Conservation (phyloP, 1,140 invertebrate genomes). For the Arion vulgaris region DNA sequence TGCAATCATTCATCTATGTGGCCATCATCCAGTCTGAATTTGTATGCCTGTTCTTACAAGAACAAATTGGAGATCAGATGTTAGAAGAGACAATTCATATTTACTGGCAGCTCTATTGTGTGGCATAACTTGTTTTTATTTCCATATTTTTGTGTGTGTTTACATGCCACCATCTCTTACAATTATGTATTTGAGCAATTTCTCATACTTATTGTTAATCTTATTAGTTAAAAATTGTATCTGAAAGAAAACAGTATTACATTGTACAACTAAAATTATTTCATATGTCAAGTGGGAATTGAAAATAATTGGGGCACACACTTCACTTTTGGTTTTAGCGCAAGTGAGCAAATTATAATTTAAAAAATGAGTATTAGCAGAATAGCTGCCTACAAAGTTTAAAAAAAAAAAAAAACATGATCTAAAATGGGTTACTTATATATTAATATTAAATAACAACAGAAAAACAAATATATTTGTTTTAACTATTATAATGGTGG, state of each 20-base stretch:
- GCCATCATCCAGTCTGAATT: not conserved
- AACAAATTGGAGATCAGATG: not conserved
- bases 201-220: not conserved
- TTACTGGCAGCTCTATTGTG: slow-evolving; percentile 17
- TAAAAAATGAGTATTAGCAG: no score
- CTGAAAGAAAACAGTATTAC: not conserved
- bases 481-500: no score
- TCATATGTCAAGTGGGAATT: not conserved
- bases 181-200: not conserved
- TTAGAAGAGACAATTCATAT: not conserved
- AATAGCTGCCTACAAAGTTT: no score
- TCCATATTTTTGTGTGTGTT: not conserved
- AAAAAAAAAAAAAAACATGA: no score
- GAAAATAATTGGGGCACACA: no score
- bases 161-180: no score
- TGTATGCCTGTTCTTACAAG: not conserved
- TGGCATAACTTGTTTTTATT: slow-evolving; percentile 5
- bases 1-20: slow-evolving; percentile 29
- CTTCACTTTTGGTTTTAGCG: no score
- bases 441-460: no score
- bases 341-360: not conserved
- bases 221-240: not conserved
- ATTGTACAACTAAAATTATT: not conserved
- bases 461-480: no score
- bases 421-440: no score